Evolutionary conservation across 2,113 vertebrate species (phyloP), one percentile per base, ranked within the genome.

Genomic region (Alethe diademata): DNA sequence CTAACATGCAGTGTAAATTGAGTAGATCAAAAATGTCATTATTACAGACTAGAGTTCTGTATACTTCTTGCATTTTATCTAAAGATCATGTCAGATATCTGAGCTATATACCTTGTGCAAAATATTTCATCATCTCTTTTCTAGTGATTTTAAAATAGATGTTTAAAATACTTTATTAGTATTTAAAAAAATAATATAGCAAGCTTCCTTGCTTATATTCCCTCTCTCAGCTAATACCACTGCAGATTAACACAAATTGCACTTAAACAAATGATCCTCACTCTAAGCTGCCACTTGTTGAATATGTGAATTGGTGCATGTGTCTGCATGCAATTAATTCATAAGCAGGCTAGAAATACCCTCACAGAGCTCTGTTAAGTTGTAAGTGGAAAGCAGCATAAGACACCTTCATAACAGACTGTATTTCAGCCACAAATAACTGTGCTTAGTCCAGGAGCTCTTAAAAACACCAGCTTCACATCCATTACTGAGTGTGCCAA

Each of bases 201-300:
- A 62, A 78, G 17, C 1, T 9, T 51, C 28, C 36, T 87, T 93
- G 36, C 6, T 57, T 72, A 31, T 81, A n/a, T 64, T 78, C 5
- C 25, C 19, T 78, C 51, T 60, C 60, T 81, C 60, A 89, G 50
- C 22, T 89, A 85, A 85, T 87, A 86, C 20, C 9, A 48, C 54
- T 91, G 53, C 26, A 78, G 61, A 86, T 84, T 91, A 97, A 80
- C 24, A 47, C 24, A 91, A 86, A 79, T 90, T 91, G 36, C n/a
- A 29, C 26, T 94, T 53, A 86, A 90, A 73, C 14, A 88, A 94
- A 93, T 86, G 50, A 70, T 79, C 48, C 36, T 84, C 26, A 35
- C n/a, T 88, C 33, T 83, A 86, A 95, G 26, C 31, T 90, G 42
- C 18, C 31, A 65, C 43, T 94, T 89, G 35, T 78, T 94, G 56